phyloP scores from a whole-genome alignment of 1,140 invertebrate species.

The Pogonognathellus flavescens region DNA sequence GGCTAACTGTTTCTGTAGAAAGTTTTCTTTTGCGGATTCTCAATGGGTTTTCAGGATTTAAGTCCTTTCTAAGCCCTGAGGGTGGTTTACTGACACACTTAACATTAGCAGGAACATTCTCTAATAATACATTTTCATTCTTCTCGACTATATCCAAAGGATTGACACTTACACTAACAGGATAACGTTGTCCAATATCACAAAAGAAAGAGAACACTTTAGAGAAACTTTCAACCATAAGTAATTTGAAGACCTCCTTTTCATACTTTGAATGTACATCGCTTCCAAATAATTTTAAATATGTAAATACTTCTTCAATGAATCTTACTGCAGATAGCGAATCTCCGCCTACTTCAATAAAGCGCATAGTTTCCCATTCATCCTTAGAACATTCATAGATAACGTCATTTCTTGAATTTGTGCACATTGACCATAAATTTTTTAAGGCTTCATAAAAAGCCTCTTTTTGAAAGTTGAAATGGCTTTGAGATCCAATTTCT shows the following conservation, averaged over 20 bases:
- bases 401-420: neutral
- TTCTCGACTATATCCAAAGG: neutral
- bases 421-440: conserved; percentile 22
- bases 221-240: conserved; percentile 47
- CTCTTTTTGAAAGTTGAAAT: conserved; percentile 8
- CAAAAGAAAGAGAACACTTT: conserved; percentile 66
- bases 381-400: neutral
- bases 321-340: conserved; percentile 71
- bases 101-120: neutral
- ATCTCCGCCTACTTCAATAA: conserved; percentile 71
- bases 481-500: neutral
- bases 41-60: neutral
- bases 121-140: neutral
- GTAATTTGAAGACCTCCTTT: conserved; percentile 4
- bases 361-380: conserved; percentile 61
- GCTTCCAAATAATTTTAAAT: conserved; percentile 60
- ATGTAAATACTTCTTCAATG: conserved; percentile 67
- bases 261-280: conserved; percentile 30
- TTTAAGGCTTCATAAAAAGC: neutral
- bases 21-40: conserved; percentile 4
- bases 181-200: conserved; percentile 3
- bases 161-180: conserved; percentile 3
- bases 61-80: neutral
- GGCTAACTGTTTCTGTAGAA: neutral
- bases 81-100: neutral